Percentiles rank a stretch among this genome's conserved stretches.
Conservation (phyloP, 2,113 vertebrate species). For the Triplophysa dalaica region DNA sequence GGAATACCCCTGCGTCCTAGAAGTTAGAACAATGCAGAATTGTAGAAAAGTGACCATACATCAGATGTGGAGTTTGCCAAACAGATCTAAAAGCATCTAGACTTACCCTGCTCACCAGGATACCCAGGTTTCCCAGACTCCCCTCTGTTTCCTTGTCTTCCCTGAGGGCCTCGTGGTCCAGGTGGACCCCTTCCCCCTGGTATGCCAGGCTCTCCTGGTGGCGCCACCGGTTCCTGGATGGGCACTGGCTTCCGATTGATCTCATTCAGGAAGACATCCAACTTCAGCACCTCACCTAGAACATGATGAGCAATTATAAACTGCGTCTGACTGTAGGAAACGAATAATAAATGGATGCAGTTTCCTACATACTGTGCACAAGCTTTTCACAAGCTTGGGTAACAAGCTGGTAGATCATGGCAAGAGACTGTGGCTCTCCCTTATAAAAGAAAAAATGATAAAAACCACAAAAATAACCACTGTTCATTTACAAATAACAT, state of each 20-base stretch:
- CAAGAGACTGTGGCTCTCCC: conserved; percentile 90
- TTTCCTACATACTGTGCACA: conserved; percentile 82
- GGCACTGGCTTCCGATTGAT: conserved; percentile 81
- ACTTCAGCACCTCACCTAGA: conserved; percentile 84
- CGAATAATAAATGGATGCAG: background rate
- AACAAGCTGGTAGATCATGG: conserved; percentile 87
- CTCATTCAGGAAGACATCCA: conserved; percentile 81
- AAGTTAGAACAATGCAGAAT: background rate
- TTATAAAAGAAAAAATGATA: conserved; percentile 59
- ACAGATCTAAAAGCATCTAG: background rate
- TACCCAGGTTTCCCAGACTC: conserved; percentile 71
- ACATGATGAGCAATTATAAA: conserved; percentile 28
- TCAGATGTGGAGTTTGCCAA: background rate
- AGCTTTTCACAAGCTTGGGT: conserved; percentile 89
- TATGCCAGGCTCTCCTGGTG: conserved; percentile 80
- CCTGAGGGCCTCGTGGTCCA: conserved; percentile 73
- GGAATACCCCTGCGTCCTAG: conserved; percentile 66
- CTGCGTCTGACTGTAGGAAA: background rate
- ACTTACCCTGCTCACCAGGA: conserved; percentile 82
- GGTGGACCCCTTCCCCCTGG: conserved; percentile 73
- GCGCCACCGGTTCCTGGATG: conserved; percentile 76
- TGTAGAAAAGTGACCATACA: background rate
- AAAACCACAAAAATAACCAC: background rate
- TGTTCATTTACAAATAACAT: background rate
- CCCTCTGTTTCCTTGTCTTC: conserved; percentile 71